phyloP scores from a whole-genome alignment of 2,113 vertebrate species.

The Oostethus manadensis region DNA sequence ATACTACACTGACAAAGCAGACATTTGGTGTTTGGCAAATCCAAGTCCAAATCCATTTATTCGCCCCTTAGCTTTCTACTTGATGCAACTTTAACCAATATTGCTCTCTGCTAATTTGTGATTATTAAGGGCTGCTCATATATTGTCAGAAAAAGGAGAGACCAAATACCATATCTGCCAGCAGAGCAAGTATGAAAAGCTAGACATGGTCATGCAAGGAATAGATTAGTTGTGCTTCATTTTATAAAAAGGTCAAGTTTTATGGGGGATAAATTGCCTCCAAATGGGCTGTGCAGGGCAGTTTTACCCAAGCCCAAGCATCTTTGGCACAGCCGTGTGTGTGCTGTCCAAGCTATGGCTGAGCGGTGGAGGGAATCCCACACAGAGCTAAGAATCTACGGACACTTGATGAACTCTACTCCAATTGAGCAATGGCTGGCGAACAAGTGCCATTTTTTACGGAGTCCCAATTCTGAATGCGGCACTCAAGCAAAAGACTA shows the following conservation, averaged over 20 bases:
- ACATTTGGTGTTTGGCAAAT: too few species aligned
- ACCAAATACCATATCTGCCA: slow-evolving; percentile 4
- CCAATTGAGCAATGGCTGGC: slow-evolving; percentile 20
- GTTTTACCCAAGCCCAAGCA: slow-evolving; percentile 27
- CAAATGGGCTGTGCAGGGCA: slow-evolving; percentile 40
- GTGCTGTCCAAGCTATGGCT: slow-evolving; percentile 28
- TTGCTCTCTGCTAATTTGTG: too few species aligned
- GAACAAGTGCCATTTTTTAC: slow-evolving; percentile 26
- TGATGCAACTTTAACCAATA: too few species aligned
- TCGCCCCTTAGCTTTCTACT: too few species aligned
- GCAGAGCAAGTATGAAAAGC: slow-evolving; percentile 10
- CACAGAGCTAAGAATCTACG: slow-evolving; percentile 18
- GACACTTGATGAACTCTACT: slow-evolving; percentile 28
- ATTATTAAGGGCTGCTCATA: not conserved
- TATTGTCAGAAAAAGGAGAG: slow-evolving; percentile 5
- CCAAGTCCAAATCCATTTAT: too few species aligned
- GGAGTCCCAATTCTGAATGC: slow-evolving; percentile 35
- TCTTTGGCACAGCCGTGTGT: slow-evolving; percentile 24
- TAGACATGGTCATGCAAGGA: slow-evolving; percentile 14
- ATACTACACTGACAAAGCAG: too few species aligned
- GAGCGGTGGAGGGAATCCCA: slow-evolving; percentile 19
- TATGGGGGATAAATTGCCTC: slow-evolving; percentile 33
- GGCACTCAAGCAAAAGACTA: slow-evolving; percentile 45
- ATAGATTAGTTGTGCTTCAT: slow-evolving; percentile 33
- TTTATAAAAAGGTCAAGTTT: slow-evolving; percentile 46